phyloP scores from a whole-genome alignment of 2,797 vertebrate genomes.

The Smutsia temminckii region DNA sequence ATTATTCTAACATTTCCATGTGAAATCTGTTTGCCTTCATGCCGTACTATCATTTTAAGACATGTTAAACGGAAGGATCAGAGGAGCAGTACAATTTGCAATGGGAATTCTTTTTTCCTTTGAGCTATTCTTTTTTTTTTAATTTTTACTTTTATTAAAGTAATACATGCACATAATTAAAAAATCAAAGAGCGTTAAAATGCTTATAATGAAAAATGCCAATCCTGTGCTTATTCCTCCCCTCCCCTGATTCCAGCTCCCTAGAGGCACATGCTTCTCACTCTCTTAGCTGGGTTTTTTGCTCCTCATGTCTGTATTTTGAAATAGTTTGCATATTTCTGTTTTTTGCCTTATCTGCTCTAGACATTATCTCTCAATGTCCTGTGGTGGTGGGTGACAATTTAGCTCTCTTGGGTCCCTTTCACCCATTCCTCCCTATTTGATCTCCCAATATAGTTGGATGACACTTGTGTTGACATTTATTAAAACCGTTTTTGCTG shows the following conservation, averaged over 20 bases:
- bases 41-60: background rate
- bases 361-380: background rate
- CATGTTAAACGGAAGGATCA: background rate
- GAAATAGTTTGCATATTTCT: background rate
- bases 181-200: slow-evolving; percentile 67
- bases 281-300: background rate
- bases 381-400: background rate
- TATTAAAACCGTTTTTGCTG: background rate
- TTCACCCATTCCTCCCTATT: background rate
- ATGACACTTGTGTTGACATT: background rate
- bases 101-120: background rate
- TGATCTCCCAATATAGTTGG: background rate
- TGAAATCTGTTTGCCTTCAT: background rate
- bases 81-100: background rate
- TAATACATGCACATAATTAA: slow-evolving; percentile 63
- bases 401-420: too few species aligned
- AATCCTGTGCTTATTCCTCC: background rate
- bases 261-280: background rate
- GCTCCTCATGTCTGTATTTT: background rate
- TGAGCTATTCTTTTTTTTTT: background rate
- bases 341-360: background rate
- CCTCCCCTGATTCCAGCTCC: background rate
- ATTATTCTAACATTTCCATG: background rate
- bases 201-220: background rate
- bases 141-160: slow-evolving; percentile 54